Conservation (phyloP, 1,140 invertebrate species). For the Lasioglossum albipes region DNA sequence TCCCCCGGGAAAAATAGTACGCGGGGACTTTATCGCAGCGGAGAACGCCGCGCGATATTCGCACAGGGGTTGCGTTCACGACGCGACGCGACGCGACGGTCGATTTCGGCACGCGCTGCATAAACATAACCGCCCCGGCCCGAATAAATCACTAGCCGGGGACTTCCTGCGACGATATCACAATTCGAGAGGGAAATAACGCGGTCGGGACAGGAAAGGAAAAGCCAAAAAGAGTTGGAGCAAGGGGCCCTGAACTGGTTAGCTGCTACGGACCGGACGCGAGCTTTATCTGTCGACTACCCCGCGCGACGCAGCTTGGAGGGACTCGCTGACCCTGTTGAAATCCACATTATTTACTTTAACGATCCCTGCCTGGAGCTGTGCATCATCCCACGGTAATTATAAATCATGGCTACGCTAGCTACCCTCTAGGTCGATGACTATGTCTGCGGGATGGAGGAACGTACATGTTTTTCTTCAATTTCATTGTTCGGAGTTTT, state of each 20-base stretch:
- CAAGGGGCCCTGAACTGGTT: neutral
- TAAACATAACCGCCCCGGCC: conserved; percentile 7
- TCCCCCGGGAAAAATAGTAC: neutral
- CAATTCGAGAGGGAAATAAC: conserved; percentile 27
- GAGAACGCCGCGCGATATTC: neutral
- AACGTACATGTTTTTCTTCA: too few relatives aligned
- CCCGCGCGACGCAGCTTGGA: conserved; percentile 25
- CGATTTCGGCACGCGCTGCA: conserved; percentile 20
- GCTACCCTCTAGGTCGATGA: too few relatives aligned
- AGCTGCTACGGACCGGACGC: conserved; percentile 37
- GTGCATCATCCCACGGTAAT: conserved; percentile 56
- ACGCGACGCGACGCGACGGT: too few relatives aligned
- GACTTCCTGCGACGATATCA: conserved; percentile 27
- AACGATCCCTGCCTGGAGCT: conserved; percentile 42
- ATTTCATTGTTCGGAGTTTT: too few relatives aligned
- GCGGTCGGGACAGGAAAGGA: neutral
- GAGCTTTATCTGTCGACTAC: conserved; percentile 43
- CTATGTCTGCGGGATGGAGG: too few relatives aligned
- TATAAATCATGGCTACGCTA: conserved; percentile 55
- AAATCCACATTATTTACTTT: conserved; percentile 60
- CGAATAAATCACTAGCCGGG: conserved; percentile 46
- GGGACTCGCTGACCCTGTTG: conserved; percentile 45
- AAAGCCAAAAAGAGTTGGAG: neutral
- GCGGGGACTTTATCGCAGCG: too few relatives aligned
- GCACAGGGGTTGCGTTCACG: neutral